These are phyloP conservation scores for Dicycla oo DNA, from an alignment of 2,888 invertebrate genomes.

Conservation along the genomic window DNA sequence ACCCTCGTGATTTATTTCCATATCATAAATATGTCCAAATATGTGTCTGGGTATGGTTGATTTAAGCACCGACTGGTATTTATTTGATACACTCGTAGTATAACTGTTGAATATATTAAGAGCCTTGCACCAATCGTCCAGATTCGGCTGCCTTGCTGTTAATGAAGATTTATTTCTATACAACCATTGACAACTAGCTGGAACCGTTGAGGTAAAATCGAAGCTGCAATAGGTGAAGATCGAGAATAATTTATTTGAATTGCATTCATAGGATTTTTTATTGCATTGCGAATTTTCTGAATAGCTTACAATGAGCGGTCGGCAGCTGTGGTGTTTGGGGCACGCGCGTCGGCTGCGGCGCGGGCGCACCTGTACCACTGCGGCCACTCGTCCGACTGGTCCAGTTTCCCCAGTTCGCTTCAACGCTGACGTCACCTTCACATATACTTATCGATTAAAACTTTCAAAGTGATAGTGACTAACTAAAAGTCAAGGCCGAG, in stretches of 20 bases:
- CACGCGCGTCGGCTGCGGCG: constrained; percentile 68
- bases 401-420: constrained; percentile 66
- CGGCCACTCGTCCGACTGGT: constrained; percentile 69
- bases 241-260: constrained; percentile 16
- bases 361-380: constrained; percentile 73
- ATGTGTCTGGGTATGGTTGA: constrained; percentile 36
- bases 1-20: constrained; percentile 50
- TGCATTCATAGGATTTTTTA: constrained; percentile 40
- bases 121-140: constrained; percentile 42
- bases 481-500: constrained; percentile 67
- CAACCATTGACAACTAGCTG: constrained; percentile 5
- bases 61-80: constrained; percentile 53
- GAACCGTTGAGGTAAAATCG: constrained; percentile 9
- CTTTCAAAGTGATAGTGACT: constrained; percentile 64
- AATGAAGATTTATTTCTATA: constrained; percentile 25
- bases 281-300: constrained; percentile 52
- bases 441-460: constrained; percentile 56
- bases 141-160: constrained; percentile 29
- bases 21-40: constrained; percentile 56
- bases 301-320: constrained; percentile 64
- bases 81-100: constrained; percentile 20
- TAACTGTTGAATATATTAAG: constrained; percentile 47
- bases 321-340: constrained; percentile 64
- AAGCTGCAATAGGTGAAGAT: constrained; percentile 13
- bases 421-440: constrained; percentile 67